phyloP scores from a whole-genome alignment of 1,140 invertebrate genomes.

The Lepidurus packardi region DNA sequence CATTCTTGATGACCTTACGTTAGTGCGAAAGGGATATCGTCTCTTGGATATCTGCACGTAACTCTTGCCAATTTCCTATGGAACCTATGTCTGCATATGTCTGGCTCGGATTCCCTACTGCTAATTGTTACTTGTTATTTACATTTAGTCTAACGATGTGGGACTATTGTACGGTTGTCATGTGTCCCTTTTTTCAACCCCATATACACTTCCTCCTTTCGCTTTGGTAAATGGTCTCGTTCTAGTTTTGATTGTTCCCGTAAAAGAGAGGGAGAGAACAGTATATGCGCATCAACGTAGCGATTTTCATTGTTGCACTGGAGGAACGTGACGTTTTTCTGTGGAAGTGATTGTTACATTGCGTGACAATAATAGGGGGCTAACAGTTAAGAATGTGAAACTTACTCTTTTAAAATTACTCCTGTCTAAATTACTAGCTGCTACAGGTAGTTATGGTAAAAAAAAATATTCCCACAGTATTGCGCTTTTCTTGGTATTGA shows the following conservation, averaged over 20 bases:
- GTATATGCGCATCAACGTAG: neutral
- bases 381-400: neutral
- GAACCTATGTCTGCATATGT: neutral
- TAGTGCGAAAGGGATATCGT: neutral
- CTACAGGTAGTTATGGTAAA: too few relatives aligned
- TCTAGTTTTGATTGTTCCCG: slow-evolving; percentile 9
- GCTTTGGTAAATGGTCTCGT: neutral
- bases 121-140: neutral
- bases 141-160: slow-evolving; percentile 9
- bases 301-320: neutral
- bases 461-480: too few relatives aligned
- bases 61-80: neutral
- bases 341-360: neutral
- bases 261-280: neutral
- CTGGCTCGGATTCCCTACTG: neutral
- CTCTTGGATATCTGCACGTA: neutral
- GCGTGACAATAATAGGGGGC: neutral
- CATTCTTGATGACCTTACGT: too few relatives aligned
- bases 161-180: slow-evolving; percentile 9
- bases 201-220: neutral
- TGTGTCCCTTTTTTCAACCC: neutral
- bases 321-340: neutral
- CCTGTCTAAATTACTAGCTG: too few relatives aligned
- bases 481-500: too few relatives aligned
- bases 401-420: too few relatives aligned